Evolutionary conservation across 2,113 vertebrate species (phyloP).

Genomic region (Myrmecobius fasciatus): DNA sequence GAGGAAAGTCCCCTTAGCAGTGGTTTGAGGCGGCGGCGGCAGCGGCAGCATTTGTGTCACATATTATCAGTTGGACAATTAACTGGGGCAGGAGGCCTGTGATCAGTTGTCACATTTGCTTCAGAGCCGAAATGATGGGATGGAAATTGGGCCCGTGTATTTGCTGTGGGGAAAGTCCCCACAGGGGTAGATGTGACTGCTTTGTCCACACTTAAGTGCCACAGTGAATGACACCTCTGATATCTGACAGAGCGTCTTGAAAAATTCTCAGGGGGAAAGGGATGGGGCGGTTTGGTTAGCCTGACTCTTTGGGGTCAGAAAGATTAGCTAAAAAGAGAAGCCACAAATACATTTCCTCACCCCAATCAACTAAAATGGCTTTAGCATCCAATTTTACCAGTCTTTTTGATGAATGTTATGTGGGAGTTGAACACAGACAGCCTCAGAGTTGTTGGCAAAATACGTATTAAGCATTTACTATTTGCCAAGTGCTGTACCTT

Average conservation of each 20-base stretch:
- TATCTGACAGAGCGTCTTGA: constrained; percentile 50
- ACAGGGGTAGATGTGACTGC: constrained; percentile 34
- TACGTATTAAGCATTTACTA: neutral
- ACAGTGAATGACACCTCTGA: constrained; percentile 65
- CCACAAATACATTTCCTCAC: constrained; percentile 49
- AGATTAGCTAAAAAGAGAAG: constrained; percentile 41
- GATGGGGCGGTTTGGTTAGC: neutral
- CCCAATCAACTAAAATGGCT: neutral
- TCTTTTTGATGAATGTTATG: constrained; percentile 27
- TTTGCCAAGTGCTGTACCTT: neutral
- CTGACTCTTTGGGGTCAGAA: constrained; percentile 48
- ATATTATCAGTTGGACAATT: constrained; percentile 84
- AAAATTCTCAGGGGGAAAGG: constrained; percentile 28
- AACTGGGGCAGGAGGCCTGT: constrained; percentile 82
- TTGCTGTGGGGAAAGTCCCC: constrained; percentile 64
- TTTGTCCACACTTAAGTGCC: constrained; percentile 69
- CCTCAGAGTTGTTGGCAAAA: no score
- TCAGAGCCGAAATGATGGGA: constrained; percentile 83
- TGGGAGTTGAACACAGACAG: neutral
- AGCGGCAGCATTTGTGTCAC: constrained; percentile 83
- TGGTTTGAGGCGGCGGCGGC: constrained; percentile 73
- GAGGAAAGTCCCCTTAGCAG: constrained; percentile 82
- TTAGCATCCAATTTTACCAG: neutral
- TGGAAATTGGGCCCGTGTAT: constrained; percentile 79
- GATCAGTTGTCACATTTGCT: constrained; percentile 87